phyloP scores from a whole-genome alignment of 2,888 invertebrate genomes.

The Metallyticus violacea region DNA sequence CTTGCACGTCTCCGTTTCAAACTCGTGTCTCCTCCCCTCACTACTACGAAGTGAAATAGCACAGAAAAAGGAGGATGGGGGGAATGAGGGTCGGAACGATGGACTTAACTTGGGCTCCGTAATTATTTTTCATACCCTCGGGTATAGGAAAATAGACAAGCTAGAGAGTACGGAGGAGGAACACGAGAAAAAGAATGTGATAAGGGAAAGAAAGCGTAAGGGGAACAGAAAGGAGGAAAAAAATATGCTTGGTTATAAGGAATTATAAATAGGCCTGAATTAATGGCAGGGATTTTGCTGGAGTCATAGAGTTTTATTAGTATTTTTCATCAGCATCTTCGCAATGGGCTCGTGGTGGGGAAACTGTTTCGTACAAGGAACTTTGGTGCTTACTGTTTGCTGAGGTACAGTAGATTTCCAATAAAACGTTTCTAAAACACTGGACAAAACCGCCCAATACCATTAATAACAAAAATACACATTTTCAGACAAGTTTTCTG shows the following conservation, averaged over 20 bases:
- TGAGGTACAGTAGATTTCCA: background rate
- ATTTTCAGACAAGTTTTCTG: no score
- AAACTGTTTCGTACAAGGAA: background rate
- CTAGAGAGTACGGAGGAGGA: constrained; percentile 17
- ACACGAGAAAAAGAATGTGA: background rate
- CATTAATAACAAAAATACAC: no score
- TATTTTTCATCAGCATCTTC: constrained; percentile 20
- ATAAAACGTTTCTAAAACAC: background rate
- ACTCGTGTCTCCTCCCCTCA: background rate
- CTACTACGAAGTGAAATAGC: constrained; percentile 6
- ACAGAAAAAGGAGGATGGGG: background rate
- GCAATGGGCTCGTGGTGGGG: background rate
- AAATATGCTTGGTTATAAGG: constrained; percentile 20
- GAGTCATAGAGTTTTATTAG: constrained; percentile 22
- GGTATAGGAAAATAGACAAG: constrained; percentile 31
- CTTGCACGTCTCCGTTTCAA: constrained; percentile 8
- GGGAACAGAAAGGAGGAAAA: background rate
- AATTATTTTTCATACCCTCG: constrained; percentile 33
- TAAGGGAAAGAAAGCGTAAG: background rate
- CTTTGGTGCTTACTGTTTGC: background rate
- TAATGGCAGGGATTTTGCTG: constrained; percentile 24
- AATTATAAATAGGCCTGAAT: constrained; percentile 32
- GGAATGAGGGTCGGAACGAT: constrained; percentile 12
- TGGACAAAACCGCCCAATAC: no score
- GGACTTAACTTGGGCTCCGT: constrained; percentile 31